phyloP scores from a whole-genome alignment of 2,888 invertebrate species.

The Eristalis pertinax region DNA sequence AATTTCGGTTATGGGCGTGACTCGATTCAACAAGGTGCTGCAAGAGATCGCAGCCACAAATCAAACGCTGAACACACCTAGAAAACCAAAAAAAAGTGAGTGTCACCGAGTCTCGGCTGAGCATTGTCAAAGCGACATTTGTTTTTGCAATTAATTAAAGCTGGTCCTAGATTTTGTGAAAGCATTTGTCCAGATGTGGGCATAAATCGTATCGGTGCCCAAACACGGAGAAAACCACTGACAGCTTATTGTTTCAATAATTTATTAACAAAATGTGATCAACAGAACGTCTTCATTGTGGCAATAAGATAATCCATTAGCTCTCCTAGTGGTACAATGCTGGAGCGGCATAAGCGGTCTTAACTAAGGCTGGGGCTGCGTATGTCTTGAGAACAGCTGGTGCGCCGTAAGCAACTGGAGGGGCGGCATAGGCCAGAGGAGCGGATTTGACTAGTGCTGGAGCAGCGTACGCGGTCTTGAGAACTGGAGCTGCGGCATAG shows the following conservation, averaged over 20 bases:
- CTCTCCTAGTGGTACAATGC: constrained; percentile 72
- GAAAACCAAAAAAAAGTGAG: constrained; percentile 35
- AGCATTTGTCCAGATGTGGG: background rate
- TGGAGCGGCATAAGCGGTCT: constrained; percentile 73
- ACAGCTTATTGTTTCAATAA: constrained; percentile 21
- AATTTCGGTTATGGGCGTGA: constrained; percentile 27
- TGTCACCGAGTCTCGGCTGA: background rate
- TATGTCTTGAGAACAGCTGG: constrained; percentile 64
- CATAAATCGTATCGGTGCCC: background rate
- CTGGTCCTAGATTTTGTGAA: background rate
- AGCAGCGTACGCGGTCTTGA: constrained; percentile 32
- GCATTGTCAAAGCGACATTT: background rate
- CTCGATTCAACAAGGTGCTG: constrained; percentile 4
- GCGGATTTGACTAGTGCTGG: constrained; percentile 29
- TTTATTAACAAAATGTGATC: constrained; percentile 49
- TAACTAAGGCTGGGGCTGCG: constrained; percentile 63
- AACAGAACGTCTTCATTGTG: constrained; percentile 51
- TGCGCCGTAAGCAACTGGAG: constrained; percentile 40
- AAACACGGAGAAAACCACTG: background rate
- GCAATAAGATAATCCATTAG: constrained; percentile 29
- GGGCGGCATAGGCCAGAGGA: constrained; percentile 31
- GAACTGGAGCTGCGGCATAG: constrained; percentile 34
- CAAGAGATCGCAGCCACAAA: background rate
- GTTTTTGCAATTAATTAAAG: constrained; percentile 18
- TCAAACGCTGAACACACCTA: constrained; percentile 13